These are phyloP conservation scores for Sesamia nonagrioides DNA, from an alignment of 1,140 invertebrate species.

Conservation along the genomic window DNA sequence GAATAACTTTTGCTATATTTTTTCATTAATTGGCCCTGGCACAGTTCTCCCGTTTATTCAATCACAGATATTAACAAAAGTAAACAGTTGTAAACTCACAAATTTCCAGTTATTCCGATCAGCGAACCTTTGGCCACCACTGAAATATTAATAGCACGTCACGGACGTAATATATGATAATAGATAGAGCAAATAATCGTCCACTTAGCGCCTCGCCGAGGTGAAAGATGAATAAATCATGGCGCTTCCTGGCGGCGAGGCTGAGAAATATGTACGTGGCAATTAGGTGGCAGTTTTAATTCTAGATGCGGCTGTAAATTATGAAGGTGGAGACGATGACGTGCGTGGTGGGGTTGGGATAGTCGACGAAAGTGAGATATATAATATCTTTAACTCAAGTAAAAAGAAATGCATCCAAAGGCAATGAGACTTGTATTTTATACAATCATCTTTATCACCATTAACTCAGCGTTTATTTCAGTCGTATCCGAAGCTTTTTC, in stretches of 20 bases:
- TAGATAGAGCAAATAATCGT: constrained; percentile 48
- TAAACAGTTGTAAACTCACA: background rate
- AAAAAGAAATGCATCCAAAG: no score
- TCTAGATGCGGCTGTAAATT: constrained; percentile 26
- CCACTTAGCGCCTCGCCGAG: constrained; percentile 34
- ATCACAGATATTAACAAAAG: background rate
- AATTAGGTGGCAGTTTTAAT: constrained; percentile 47
- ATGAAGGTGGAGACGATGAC: background rate
- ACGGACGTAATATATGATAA: constrained; percentile 46
- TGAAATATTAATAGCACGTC: constrained; percentile 47
- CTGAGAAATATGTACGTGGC: constrained; percentile 42
- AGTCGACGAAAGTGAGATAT: background rate
- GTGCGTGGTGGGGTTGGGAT: no score
- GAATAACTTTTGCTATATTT: no score
- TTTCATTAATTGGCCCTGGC: background rate
- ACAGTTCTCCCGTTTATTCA: background rate
- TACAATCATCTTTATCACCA: no score
- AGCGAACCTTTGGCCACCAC: constrained; percentile 13
- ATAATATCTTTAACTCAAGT: no score
- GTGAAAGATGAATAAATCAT: constrained; percentile 47
- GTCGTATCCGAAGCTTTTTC: no score
- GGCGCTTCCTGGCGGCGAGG: constrained; percentile 38
- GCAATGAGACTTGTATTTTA: no score
- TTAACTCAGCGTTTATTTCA: no score
- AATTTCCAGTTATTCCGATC: constrained; percentile 28